A percentile compares a stretch with the other conserved stretches of the same genome.
These are phyloP conservation scores for Ceratina australensis DNA, from an alignment of 1,140 invertebrate genomes.

Conservation along the genomic window DNA sequence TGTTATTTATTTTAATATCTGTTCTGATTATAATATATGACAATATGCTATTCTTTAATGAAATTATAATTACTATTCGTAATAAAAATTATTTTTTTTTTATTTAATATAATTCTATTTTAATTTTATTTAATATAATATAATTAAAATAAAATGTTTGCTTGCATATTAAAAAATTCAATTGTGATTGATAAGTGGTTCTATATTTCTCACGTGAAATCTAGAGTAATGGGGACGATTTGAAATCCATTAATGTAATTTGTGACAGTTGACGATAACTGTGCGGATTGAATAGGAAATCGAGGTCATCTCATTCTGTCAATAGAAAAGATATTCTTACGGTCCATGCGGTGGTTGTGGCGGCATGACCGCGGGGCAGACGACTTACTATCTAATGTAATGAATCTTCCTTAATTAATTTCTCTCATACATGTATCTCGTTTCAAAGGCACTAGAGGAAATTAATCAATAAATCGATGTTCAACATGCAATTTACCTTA, in stretches of 20 bases:
- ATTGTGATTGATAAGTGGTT: too few relatives aligned
- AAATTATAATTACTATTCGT: too few relatives aligned
- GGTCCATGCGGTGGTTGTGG: constrained; percentile 54
- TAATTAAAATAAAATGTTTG: too few relatives aligned
- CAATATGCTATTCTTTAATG: too few relatives aligned
- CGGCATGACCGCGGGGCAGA: constrained; percentile 49
- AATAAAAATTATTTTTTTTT: too few relatives aligned
- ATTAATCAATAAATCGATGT: not conserved
- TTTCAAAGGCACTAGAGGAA: constrained; percentile 34
- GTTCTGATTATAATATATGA: too few relatives aligned
- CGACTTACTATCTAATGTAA: constrained; percentile 20
- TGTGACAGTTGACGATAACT: not conserved
- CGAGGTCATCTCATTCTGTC: constrained; percentile 59
- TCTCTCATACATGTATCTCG: constrained; percentile 28
- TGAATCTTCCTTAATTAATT: constrained; percentile 53
- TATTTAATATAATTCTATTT: not conserved
- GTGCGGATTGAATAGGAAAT: not conserved
- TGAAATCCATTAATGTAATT: not conserved
- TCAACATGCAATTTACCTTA: too few relatives aligned
- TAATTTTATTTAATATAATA: not conserved
- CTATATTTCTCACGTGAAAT: too few relatives aligned
- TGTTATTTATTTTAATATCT: too few relatives aligned
- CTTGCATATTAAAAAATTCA: too few relatives aligned
- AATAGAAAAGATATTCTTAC: constrained; percentile 66
- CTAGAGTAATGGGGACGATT: not conserved